Evolutionary conservation across 2,797 vertebrate species (phyloP).

Genomic region (Thaleichthys pacificus): DNA sequence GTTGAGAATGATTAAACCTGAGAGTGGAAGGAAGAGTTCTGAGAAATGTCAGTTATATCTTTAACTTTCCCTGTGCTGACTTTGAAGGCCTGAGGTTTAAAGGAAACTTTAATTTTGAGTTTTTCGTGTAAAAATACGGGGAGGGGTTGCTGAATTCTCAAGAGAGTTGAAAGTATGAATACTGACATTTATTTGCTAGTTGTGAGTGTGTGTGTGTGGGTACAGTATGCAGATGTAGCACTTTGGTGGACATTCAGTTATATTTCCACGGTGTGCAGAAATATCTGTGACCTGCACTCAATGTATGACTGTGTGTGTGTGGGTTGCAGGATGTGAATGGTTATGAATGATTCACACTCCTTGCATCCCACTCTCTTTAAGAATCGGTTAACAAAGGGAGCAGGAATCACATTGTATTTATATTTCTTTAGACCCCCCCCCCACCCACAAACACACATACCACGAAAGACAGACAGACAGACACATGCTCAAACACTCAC

Average conservation of each 20-base stretch:
- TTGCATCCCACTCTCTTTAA: not conserved
- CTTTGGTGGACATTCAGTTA: not conserved
- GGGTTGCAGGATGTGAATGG: not conserved
- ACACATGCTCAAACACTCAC: slow-evolving; percentile 15
- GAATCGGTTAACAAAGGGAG: not conserved
- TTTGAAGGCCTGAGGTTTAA: not conserved
- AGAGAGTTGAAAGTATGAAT: not conserved
- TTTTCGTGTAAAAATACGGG: not conserved
- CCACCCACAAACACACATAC: slow-evolving; percentile 5
- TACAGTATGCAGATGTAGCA: not conserved
- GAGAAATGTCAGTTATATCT: not conserved
- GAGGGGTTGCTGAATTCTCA: no score
- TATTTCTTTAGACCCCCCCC: not conserved
- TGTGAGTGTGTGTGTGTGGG: not conserved
- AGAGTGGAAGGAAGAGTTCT: not conserved
- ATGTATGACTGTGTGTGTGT: slow-evolving; percentile 9
- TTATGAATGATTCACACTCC: not conserved
- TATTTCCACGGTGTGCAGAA: no score
- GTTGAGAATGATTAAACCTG: not conserved
- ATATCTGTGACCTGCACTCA: slow-evolving; percentile 21
- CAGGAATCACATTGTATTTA: not conserved
- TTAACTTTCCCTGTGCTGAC: not conserved
- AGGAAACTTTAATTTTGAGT: not conserved
- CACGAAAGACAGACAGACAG: slow-evolving; percentile 9
- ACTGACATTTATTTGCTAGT: no score